Evolutionary conservation across 1,140 invertebrate species (phyloP).

Genomic region (Bombus confusus): DNA sequence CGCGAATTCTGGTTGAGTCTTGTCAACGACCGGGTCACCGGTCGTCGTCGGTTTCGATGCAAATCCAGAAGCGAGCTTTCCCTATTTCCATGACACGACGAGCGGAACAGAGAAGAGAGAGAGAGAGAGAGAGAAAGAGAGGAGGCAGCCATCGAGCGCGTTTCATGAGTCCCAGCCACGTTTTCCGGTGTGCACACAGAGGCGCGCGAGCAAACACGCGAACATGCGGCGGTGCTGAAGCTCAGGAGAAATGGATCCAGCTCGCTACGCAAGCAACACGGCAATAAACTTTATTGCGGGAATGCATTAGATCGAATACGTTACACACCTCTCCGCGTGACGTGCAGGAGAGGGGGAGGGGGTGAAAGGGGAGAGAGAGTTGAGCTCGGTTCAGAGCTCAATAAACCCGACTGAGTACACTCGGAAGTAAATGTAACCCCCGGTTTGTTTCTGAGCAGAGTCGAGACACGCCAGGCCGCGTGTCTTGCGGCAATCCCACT

Average conservation of each 20-base stretch:
- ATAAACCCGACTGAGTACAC: constrained; percentile 73
- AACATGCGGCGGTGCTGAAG: constrained; percentile 39
- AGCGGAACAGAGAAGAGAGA: too few relatives aligned
- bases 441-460: constrained; percentile 65
- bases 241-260: constrained; percentile 54
- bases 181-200: constrained; percentile 27
- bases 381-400: constrained; percentile 64
- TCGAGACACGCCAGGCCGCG: constrained; percentile 76
- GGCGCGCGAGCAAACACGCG: constrained; percentile 44
- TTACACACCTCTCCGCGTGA: constrained; percentile 54
- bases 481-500: constrained; percentile 77
- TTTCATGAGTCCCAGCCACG: constrained; percentile 54
- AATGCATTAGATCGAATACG: constrained; percentile 78
- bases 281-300: constrained; percentile 78
- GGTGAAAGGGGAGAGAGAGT: background rate
- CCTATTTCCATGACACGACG: constrained; percentile 30
- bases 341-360: background rate
- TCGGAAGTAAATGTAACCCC: constrained; percentile 73
- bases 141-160: background rate
- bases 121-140: background rate
- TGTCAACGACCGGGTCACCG: constrained; percentile 20
- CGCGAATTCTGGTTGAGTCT: background rate
- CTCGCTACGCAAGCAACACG: constrained; percentile 71
- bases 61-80: constrained; percentile 20
- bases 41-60: constrained; percentile 37